phyloP scores from a whole-genome alignment of 2,113 vertebrate genomes.

The Meles meles region DNA sequence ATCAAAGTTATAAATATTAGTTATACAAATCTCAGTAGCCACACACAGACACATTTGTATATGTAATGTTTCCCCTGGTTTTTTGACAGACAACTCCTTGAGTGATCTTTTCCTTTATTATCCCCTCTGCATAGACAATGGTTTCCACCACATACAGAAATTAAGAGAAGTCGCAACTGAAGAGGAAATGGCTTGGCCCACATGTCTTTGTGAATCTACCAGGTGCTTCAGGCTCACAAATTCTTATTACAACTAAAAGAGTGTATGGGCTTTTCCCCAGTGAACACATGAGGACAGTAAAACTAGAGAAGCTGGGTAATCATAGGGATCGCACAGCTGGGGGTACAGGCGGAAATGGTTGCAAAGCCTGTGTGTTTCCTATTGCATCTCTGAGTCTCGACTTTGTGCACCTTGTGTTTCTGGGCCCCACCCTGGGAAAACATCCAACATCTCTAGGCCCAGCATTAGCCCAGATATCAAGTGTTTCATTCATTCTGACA shows the following conservation, averaged over 20 bases:
- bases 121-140: background rate
- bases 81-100: background rate
- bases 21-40: background rate
- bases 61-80: background rate
- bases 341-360: background rate
- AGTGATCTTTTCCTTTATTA: background rate
- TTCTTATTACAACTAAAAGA: background rate
- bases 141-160: background rate
- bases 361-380: background rate
- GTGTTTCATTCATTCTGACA: background rate
- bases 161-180: background rate
- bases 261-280: background rate
- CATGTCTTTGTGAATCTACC: background rate
- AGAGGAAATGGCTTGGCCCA: background rate
- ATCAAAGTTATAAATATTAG: background rate
- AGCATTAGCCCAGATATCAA: slow-evolving; percentile 34
- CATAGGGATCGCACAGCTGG: background rate
- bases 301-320: background rate
- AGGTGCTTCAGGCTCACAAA: background rate
- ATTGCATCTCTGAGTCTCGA: background rate
- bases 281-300: background rate
- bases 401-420: background rate
- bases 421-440: background rate
- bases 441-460: slow-evolving; percentile 15
- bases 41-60: background rate